phyloP scores from a whole-genome alignment of 2,888 invertebrate genomes.

The Scelioninae gen. 1 region DNA sequence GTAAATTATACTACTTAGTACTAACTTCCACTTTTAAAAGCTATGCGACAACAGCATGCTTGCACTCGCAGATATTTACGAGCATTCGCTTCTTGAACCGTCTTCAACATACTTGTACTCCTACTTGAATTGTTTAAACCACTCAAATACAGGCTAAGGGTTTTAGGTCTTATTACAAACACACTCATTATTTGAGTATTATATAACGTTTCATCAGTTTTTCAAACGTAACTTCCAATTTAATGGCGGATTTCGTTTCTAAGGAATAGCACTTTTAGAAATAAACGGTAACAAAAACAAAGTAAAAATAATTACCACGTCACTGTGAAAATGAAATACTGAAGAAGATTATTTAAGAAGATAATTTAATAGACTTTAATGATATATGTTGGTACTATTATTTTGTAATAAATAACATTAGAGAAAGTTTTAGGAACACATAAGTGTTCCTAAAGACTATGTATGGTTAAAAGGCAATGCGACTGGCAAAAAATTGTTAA shows the following conservation, averaged over 20 bases:
- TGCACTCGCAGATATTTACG: constrained; percentile 25
- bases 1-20: constrained; percentile 5
- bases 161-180: constrained; percentile 32
- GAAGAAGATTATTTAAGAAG: too few species aligned
- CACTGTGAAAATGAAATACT: too few species aligned
- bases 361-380: too few species aligned
- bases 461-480: too few species aligned
- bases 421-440: too few species aligned
- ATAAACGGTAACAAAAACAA: neutral
- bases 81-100: constrained; percentile 30
- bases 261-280: neutral
- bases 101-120: constrained; percentile 23
- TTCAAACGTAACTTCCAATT: constrained; percentile 15
- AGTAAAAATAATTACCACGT: neutral
- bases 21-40: constrained; percentile 1
- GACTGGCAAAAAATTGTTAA: too few species aligned
- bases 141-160: constrained; percentile 30
- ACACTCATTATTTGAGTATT: constrained; percentile 39
- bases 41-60: constrained; percentile 3
- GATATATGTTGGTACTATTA: too few species aligned
- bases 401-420: too few species aligned
- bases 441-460: too few species aligned
- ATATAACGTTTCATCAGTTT: constrained; percentile 31
- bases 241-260: neutral
- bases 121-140: constrained; percentile 42